Conservation (phyloP, 2,888 invertebrate species). For the Hirtodrosophila confusa region DNA sequence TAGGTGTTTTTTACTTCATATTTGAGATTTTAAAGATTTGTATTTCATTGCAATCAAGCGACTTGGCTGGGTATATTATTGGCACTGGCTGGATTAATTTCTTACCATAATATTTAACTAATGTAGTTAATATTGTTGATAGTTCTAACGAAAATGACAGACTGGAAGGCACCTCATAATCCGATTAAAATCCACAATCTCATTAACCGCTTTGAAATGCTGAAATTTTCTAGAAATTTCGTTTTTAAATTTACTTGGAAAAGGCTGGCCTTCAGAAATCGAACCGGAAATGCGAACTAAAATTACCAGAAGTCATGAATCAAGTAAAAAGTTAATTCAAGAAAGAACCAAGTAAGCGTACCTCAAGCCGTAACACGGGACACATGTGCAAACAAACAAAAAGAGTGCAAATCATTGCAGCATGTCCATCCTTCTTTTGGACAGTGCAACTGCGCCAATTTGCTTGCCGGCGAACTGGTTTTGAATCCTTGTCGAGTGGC, state of each 20-base stretch:
- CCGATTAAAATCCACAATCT: constrained; percentile 17
- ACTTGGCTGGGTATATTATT: too few relatives aligned
- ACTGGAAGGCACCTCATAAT: constrained; percentile 21
- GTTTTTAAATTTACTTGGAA: constrained; percentile 24
- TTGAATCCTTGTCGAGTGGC: constrained; percentile 11
- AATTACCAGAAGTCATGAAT: constrained; percentile 80
- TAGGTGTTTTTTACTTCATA: too few relatives aligned
- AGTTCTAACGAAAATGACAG: constrained; percentile 16
- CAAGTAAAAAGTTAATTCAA: constrained; percentile 81
- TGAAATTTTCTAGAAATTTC: constrained; percentile 1
- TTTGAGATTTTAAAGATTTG: too few relatives aligned
- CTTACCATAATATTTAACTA: too few relatives aligned
- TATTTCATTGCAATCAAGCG: background rate
- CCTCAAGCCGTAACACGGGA: constrained; percentile 25
- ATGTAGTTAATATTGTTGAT: too few relatives aligned
- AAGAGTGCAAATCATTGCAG: constrained; percentile 74
- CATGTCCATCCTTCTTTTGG: constrained; percentile 16
- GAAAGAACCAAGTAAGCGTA: constrained; percentile 42
- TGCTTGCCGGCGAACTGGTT: constrained; percentile 17
- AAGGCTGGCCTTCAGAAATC: background rate
- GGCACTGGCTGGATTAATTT: too few relatives aligned
- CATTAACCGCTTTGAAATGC: constrained; percentile 22
- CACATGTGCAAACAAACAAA: constrained; percentile 54
- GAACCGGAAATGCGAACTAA: constrained; percentile 64
- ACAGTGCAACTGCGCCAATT: constrained; percentile 16